Conservation (phyloP, 37 sponge, comb jelly and placozoan genomes). For the Ianthella basta region DNA sequence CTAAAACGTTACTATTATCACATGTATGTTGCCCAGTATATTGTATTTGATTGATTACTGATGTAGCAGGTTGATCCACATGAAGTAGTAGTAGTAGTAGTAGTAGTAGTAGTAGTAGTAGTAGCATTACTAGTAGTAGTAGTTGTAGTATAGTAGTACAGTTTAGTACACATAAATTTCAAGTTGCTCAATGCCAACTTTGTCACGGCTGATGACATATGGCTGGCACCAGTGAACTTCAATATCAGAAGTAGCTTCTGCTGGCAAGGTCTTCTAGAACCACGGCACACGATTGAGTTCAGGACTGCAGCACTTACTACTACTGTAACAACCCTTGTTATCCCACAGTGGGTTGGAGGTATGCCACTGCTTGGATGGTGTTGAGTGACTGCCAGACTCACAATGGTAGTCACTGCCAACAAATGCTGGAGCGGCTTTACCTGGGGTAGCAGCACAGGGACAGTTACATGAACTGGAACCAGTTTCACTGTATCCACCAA, state of each 20-base stretch:
- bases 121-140: too few relatives aligned
- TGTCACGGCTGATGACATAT: not conserved
- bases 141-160: too few relatives aligned
- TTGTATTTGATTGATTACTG: too few relatives aligned
- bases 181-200: not conserved
- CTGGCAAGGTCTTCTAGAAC: not conserved
- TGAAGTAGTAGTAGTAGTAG: too few relatives aligned
- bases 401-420: slow-evolving; percentile 26
- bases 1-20: too few relatives aligned
- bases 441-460: slow-evolving; percentile 20
- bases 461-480: slow-evolving; percentile 2
- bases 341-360: not conserved
- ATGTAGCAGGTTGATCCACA: too few relatives aligned
- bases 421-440: not conserved
- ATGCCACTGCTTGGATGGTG: not conserved
- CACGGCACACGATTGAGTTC: not conserved
- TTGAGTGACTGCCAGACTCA: not conserved
- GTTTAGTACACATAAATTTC: slow-evolving; percentile 16
- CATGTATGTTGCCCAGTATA: too few relatives aligned
- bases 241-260: not conserved
- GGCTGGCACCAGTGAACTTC: slow-evolving; percentile 3
- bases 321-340: not conserved
- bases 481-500: not conserved
- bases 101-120: too few relatives aligned
- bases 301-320: slow-evolving; percentile 9